A percentile compares a stretch with the other conserved stretches of the same genome.
phyloP scores from a whole-genome alignment of 2,113 vertebrate species.

The Hipposideros armiger region DNA sequence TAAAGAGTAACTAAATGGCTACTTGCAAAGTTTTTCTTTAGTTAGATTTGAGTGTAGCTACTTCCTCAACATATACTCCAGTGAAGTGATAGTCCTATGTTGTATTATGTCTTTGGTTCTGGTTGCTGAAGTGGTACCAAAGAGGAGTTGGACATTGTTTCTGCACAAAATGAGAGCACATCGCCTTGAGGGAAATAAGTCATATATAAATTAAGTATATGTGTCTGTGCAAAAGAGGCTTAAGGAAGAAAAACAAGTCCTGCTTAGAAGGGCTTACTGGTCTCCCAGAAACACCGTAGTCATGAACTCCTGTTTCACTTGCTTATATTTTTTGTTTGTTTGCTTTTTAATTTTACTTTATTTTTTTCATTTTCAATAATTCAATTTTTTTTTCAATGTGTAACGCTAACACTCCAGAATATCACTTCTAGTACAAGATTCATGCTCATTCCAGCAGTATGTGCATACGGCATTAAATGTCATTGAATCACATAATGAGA shows the following conservation, averaged over 20 bases:
- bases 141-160: not conserved
- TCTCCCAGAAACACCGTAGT: not conserved
- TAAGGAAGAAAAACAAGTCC: not conserved
- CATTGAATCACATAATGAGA: slow-evolving; percentile 17
- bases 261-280: not conserved
- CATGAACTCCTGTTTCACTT: not conserved
- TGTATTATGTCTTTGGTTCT: not conserved
- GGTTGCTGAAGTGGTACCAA: not conserved
- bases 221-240: not conserved
- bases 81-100: not conserved
- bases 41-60: not conserved
- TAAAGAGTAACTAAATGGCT: not conserved
- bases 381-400: not conserved
- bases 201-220: not conserved
- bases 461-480: not conserved
- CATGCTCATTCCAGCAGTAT: not conserved
- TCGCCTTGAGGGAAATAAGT: not conserved
- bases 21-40: not conserved
- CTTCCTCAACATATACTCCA: not conserved
- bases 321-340: not conserved
- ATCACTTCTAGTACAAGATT: not conserved
- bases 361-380: not conserved
- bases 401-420: not conserved
- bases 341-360: not conserved
- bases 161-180: not conserved